Evolutionary conservation across 2,113 vertebrate species (phyloP).

Genomic region (Platycercus adscitus): DNA sequence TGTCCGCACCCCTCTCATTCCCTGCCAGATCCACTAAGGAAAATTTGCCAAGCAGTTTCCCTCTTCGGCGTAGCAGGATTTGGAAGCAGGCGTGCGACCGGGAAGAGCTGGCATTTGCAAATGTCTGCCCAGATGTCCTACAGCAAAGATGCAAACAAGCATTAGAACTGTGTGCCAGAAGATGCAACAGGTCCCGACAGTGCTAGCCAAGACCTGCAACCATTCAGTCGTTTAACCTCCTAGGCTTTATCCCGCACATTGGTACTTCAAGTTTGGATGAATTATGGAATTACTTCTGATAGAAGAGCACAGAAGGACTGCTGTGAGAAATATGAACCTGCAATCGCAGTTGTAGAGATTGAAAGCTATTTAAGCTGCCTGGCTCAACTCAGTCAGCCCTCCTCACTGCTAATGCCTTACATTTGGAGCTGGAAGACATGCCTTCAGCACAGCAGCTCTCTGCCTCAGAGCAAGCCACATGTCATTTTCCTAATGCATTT

Average conservation of each 20-base stretch:
- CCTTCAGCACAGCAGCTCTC: not conserved
- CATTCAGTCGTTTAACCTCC: not conserved
- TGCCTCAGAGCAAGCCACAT: not conserved
- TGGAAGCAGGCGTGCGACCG: conserved; percentile 96
- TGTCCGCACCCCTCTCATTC: conserved; percentile 93
- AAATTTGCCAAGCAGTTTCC: conserved; percentile 89
- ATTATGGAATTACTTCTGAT: not conserved
- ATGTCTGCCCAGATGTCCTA: conserved; percentile 96
- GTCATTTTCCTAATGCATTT: not conserved
- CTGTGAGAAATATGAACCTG: not conserved
- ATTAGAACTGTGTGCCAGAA: not conserved
- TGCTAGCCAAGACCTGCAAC: not conserved
- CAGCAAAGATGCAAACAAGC: not conserved
- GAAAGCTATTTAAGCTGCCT: not conserved
- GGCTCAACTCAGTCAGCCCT: not conserved
- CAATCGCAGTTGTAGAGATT: not conserved
- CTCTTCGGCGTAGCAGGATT: conserved; percentile 84
- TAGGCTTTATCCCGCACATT: not conserved
- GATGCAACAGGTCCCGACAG: not conserved
- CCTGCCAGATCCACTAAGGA: conserved; percentile 97
- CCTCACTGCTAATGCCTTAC: not conserved
- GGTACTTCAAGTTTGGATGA: not conserved
- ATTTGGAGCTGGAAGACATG: not conserved
- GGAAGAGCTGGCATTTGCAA: conserved; percentile 93
- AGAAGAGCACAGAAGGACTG: not conserved